Evolutionary conservation across 1,140 invertebrate species (phyloP).

Genomic region (Procambarus clarkii): DNA sequence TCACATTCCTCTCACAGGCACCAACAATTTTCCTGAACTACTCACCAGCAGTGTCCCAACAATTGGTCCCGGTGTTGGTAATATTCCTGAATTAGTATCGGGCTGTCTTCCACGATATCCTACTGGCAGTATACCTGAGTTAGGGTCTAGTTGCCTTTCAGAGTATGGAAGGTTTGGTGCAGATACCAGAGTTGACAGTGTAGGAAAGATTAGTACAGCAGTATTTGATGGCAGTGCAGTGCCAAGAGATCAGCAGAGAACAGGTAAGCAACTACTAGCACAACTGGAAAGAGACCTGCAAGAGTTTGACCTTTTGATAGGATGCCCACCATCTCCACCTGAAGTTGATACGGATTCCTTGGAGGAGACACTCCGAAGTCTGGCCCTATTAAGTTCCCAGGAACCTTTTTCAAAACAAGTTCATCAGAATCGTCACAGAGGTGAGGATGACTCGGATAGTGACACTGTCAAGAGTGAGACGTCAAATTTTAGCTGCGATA

Average conservation of each 20-base stretch:
- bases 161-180: conserved; percentile 21
- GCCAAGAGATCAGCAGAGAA: conserved; percentile 56
- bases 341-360: conserved; percentile 59
- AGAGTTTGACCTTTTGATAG: conserved; percentile 67
- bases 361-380: conserved; percentile 56
- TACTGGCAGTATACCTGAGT: conserved; percentile 38
- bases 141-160: conserved; percentile 55
- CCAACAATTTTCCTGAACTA: conserved; percentile 38
- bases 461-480: conserved; percentile 70
- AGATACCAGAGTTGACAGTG: not conserved
- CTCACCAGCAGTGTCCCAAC: conserved; percentile 10
- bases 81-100: conserved; percentile 16
- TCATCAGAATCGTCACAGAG: conserved; percentile 13
- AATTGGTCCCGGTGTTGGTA: conserved; percentile 14
- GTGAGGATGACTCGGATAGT: conserved; percentile 64
- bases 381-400: conserved; percentile 42
- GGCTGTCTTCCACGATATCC: conserved; percentile 22
- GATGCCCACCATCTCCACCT: conserved; percentile 52
- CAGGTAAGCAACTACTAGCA: conserved; percentile 64
- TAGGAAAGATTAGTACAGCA: conserved; percentile 29
- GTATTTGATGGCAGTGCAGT: conserved; percentile 68
- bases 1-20: conserved; percentile 44
- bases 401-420: conserved; percentile 27
- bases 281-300: conserved; percentile 65
- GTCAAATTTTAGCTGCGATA: conserved; percentile 72